These are phyloP conservation scores for Hermetia illucens DNA, from an alignment of 1,140 invertebrate genomes.

Conservation along the genomic window DNA sequence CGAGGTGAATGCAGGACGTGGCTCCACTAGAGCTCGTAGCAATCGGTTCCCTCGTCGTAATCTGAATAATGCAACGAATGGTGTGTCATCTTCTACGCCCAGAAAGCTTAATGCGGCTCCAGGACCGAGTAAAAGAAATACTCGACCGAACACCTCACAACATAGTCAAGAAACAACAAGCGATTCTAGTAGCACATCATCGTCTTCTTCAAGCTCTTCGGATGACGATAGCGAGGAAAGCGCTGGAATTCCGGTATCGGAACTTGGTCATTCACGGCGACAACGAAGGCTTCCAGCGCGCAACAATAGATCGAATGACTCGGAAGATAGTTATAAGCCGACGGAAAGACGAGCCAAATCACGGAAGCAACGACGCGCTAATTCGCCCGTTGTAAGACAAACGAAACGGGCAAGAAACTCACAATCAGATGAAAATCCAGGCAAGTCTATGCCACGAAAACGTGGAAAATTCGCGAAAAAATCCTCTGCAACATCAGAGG, in stretches of 20 bases:
- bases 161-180: neutral
- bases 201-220: neutral
- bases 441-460: slow-evolving; percentile 13
- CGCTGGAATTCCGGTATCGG: neutral
- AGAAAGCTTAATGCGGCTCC: neutral
- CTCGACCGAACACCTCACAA: too few relatives aligned
- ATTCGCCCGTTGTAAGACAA: neutral
- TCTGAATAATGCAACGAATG: slow-evolving; percentile 11
- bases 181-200: neutral
- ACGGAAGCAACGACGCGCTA: slow-evolving; percentile 3
- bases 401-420: neutral
- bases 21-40: slow-evolving; percentile 9
- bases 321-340: slow-evolving; percentile 32
- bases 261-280: slow-evolving; percentile 8
- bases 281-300: too few relatives aligned
- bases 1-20: slow-evolving; percentile 10
- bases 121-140: slow-evolving; percentile 10
- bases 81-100: slow-evolving; percentile 19
- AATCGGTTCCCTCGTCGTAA: slow-evolving; percentile 7
- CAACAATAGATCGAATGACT: slow-evolving; percentile 17
- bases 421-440: slow-evolving; percentile 1
- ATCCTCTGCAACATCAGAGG: slow-evolving; percentile 2
- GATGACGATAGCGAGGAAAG: slow-evolving; percentile 1
- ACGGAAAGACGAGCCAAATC: slow-evolving; percentile 9
- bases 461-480: slow-evolving; percentile 20